Evolutionary conservation across 2,113 vertebrate species (phyloP), one percentile per base, ranked within the genome.

Genomic region (Brachypodius melanocephalos): DNA sequence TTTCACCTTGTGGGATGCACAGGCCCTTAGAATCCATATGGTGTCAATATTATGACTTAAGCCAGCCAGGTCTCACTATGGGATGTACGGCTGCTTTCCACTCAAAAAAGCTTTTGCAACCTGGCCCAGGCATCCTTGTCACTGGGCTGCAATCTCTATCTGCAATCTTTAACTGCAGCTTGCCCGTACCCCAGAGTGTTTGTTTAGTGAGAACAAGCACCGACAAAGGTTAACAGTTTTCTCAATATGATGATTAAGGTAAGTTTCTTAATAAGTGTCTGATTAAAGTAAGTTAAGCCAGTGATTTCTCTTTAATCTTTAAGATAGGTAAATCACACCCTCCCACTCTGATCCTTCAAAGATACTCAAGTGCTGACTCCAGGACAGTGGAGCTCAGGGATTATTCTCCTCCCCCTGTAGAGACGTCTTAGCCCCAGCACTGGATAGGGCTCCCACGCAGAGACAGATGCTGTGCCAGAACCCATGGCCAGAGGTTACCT

Each of bases 291-390:
- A 62, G 24, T 51, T 80, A 93, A 95, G 66, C 42, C 28, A 69
- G 13, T 71, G 87, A 91, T 92, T 86, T 71, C 42, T 83, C 88
- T 89, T 93, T 81, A 77, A 86, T 89, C 88, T 96, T 89, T 81
- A 69, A 85, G 88, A 87, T 8, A 73, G 73, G 81, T 66, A 95
- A 93, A 89, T 90, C 69, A 81, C 69, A 73, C 21, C 18, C 45
- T 85, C 69, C 46, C 24, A 31, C 58, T 63, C n/a, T 77, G 73
- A 84, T 83, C 62, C 85, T 76, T 78, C 48, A 72, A 55, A 90
- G 76, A 79, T 14, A 57, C n/a, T 85, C 31, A 40, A 36, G 51
- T 88, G 61, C 69, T 71, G 45, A 54, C 32, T 55, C 11, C 58
- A 76, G 43, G 76, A 84, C 63, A 87, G 45, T 0, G 0, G 43